Conservation (phyloP, 2,113 vertebrate species). For the Malurus elegans region DNA sequence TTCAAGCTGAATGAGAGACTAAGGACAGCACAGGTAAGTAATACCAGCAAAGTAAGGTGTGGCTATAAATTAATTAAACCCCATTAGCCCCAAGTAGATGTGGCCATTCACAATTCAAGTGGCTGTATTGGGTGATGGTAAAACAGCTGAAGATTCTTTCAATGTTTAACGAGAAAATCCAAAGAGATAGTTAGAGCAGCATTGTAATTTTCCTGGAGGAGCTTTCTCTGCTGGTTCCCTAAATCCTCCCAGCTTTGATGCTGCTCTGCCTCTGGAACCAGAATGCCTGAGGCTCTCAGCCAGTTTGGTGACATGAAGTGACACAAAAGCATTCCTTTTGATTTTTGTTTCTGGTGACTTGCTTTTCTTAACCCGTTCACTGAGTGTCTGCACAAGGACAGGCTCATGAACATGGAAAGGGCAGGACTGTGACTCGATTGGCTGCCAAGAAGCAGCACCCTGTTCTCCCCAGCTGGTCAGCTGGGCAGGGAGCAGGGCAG, state of each 20-base stretch:
- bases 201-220: background rate
- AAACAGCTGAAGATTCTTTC: background rate
- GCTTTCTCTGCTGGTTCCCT: background rate
- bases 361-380: background rate
- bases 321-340: background rate
- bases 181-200: background rate
- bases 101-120: background rate
- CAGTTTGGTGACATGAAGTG: background rate
- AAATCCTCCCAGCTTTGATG: background rate
- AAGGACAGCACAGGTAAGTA: background rate
- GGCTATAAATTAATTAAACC: constrained; percentile 26
- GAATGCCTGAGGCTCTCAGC: background rate
- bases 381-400: background rate
- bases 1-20: background rate
- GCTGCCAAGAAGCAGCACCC: background rate
- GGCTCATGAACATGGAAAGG: accelerated
- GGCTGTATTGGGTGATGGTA: background rate
- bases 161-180: constrained; percentile 3
- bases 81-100: constrained; percentile 2
- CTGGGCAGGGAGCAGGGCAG: background rate
- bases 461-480: accelerated
- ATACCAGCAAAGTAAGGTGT: background rate
- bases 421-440: background rate
- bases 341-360: background rate
- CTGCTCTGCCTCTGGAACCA: background rate